A percentile compares a stretch with the other conserved stretches of the same genome.
These are phyloP conservation scores for Characodon lateralis DNA, from an alignment of 2,797 vertebrate species.

Conservation along the genomic window DNA sequence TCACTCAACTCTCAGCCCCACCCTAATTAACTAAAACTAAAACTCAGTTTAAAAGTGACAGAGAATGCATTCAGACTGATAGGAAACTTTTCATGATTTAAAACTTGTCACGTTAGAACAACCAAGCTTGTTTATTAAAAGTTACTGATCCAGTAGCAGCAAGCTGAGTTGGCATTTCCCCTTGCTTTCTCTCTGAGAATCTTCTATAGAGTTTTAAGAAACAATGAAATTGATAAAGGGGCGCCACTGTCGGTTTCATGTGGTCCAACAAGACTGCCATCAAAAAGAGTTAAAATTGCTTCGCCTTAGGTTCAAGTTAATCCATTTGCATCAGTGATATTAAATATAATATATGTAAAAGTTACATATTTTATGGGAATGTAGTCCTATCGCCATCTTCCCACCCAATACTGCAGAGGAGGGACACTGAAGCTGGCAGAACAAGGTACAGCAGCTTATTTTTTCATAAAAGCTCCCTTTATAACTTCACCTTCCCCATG, in stretches of 20 bases:
- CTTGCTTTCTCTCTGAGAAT: background rate
- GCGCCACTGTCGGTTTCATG: too few species aligned
- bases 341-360: background rate
- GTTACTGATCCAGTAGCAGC: background rate
- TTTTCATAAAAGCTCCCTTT: constrained; percentile 49
- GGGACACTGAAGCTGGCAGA: constrained; percentile 27
- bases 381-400: background rate
- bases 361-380: background rate
- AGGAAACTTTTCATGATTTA: background rate
- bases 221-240: background rate
- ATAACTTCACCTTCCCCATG: constrained; percentile 48
- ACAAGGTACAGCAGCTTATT: constrained; percentile 33
- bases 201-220: background rate
- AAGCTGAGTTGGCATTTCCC: background rate
- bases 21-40: background rate
- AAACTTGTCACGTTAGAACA: background rate
- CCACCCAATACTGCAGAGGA: constrained; percentile 12
- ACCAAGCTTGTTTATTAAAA: background rate
- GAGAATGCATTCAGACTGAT: background rate
- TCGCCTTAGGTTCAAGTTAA: background rate
- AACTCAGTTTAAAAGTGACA: background rate
- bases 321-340: background rate
- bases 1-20: background rate
- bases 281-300: background rate
- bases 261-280: background rate